Evolutionary conservation across 2,888 invertebrate genomes (phyloP).

Genomic region (Cheilosia soror): DNA sequence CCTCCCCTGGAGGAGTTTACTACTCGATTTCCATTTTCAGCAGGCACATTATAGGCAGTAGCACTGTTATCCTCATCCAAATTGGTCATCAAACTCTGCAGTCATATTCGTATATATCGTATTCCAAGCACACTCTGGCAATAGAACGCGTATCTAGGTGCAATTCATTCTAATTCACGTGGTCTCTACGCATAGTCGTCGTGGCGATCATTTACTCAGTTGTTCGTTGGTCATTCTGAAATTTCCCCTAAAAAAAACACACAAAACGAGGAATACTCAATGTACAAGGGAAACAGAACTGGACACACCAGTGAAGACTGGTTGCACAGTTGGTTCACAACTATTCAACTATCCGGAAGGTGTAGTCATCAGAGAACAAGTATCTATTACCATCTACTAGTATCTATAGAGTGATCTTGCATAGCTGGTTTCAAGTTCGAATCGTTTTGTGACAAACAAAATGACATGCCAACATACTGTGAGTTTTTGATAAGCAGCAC

Average conservation of each 20-base stretch:
- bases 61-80: constrained; percentile 53
- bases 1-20: background rate
- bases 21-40: constrained; percentile 54
- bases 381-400: constrained; percentile 40
- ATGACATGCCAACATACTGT: constrained; percentile 28
- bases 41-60: constrained; percentile 2
- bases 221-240: constrained; percentile 46
- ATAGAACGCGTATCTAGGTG: constrained; percentile 34
- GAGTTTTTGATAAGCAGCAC: constrained; percentile 43
- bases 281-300: constrained; percentile 51
- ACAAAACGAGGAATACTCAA: constrained; percentile 17
- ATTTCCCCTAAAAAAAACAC: constrained; percentile 30
- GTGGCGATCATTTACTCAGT: constrained; percentile 48
- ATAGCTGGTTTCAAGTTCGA: background rate
- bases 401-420: constrained; percentile 34
- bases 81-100: constrained; percentile 19
- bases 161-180: constrained; percentile 58
- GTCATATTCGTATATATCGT: background rate
- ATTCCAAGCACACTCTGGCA: constrained; percentile 44
- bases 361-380: constrained; percentile 25
- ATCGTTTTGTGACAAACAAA: constrained; percentile 19
- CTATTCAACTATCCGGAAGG: constrained; percentile 66
- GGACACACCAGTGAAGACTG: constrained; percentile 50
- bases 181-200: background rate
- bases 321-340: constrained; percentile 60